A percentile compares a stretch with the other conserved stretches of the same genome.
These are phyloP conservation scores for Metacarcinus magister DNA, from an alignment of 2,888 invertebrate species.

Conservation along the genomic window DNA sequence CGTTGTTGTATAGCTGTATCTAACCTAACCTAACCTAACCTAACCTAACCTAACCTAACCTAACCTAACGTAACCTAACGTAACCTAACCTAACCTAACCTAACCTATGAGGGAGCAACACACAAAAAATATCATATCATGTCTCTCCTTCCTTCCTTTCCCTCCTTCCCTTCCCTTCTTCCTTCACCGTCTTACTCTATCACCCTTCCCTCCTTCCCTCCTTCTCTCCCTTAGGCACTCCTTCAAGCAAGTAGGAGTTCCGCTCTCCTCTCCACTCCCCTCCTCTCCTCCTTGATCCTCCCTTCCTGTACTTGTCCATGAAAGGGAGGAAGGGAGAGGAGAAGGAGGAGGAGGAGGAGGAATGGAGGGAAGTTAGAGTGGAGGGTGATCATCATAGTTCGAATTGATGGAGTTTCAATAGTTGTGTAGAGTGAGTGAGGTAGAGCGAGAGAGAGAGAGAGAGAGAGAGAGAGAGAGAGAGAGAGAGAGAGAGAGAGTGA, in stretches of 20 bases:
- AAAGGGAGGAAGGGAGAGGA: not conserved
- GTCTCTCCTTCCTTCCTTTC: too few relatives aligned
- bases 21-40: too few relatives aligned
- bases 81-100: too few relatives aligned
- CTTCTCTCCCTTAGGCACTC: not conserved
- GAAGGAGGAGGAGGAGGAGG: not conserved
- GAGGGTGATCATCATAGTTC: not conserved
- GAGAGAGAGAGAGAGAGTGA: too few relatives aligned
- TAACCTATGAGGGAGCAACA: too few relatives aligned
- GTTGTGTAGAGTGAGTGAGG: not conserved
- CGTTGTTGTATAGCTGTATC: too few relatives aligned
- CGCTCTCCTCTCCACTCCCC: not conserved
- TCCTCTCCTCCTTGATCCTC: not conserved
- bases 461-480: too few relatives aligned
- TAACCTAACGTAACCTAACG: too few relatives aligned
- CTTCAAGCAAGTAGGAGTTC: not conserved
- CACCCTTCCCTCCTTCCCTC: not conserved
- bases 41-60: too few relatives aligned
- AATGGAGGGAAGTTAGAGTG: conserved; percentile 6
- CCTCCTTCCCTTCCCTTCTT: too few relatives aligned
- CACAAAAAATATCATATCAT: too few relatives aligned
- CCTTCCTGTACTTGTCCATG: not conserved
- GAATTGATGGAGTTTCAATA: conserved; percentile 8
- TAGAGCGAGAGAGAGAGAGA: too few relatives aligned
- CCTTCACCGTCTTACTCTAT: not conserved